These are phyloP conservation scores for Branchinecta lynchi DNA, from an alignment of 1,140 invertebrate species.

Conservation along the genomic window DNA sequence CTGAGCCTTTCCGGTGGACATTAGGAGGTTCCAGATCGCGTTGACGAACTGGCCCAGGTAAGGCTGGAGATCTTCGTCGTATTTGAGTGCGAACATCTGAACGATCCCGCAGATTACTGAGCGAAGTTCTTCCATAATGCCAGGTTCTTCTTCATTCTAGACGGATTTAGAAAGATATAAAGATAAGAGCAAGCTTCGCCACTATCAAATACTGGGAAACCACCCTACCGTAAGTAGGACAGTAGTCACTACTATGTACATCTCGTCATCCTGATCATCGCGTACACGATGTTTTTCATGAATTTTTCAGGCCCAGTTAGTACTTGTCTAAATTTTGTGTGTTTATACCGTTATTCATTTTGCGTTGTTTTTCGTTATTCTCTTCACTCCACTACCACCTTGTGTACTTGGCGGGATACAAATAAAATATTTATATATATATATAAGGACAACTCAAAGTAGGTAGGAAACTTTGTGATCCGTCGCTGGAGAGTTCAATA, in stretches of 20 bases:
- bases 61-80: constrained; percentile 86
- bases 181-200: background rate
- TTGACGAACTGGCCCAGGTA: constrained; percentile 80
- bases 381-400: too few species aligned
- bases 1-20: constrained; percentile 59
- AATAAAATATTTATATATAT: too few species aligned
- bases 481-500: too few species aligned
- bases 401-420: too few species aligned
- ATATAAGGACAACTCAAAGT: constrained; percentile 11
- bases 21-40: constrained; percentile 76
- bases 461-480: background rate
- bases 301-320: too few species aligned
- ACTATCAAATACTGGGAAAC: too few species aligned
- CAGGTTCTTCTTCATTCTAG: constrained; percentile 70
- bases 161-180: constrained; percentile 26
- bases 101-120: constrained; percentile 93
- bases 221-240: constrained; percentile 1
- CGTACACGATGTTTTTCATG: too few species aligned
- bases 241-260: constrained; percentile 8
- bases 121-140: constrained; percentile 74
- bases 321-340: too few species aligned
- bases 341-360: too few species aligned
- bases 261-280: too few species aligned
- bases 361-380: too few species aligned
- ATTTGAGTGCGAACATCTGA: constrained; percentile 86